Evolutionary conservation across 2,888 invertebrate species (phyloP).

Genomic region (Mythimna vitellina): DNA sequence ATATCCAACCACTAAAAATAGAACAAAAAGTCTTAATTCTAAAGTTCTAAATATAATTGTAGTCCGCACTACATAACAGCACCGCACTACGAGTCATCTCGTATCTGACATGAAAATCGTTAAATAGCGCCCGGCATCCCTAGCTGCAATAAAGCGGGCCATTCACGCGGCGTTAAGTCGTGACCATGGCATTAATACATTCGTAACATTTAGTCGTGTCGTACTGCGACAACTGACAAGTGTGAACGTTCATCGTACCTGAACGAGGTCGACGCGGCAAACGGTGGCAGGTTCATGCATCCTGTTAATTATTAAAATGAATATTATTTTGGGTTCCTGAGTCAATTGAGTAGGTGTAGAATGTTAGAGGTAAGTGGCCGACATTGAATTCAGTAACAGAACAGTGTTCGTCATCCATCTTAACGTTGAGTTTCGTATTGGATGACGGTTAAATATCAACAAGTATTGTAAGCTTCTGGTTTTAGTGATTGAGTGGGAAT

Average conservation of each 20-base stretch:
- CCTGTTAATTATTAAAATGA: conserved; percentile 54
- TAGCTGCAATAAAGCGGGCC: conserved; percentile 52
- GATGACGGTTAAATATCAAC: conserved; percentile 18
- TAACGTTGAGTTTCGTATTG: neutral
- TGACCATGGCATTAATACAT: conserved; percentile 64
- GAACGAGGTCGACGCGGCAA: conserved; percentile 54
- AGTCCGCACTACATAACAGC: too few relatives aligned
- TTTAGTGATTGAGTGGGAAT: neutral
- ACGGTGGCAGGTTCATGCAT: conserved; percentile 36
- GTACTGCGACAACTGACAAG: conserved; percentile 24
- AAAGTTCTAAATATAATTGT: too few relatives aligned
- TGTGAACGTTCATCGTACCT: conserved; percentile 59
- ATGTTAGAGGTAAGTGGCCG: conserved; percentile 32
- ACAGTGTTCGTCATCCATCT: neutral
- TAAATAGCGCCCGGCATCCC: conserved; percentile 30
- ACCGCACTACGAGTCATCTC: too few relatives aligned
- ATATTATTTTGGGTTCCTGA: conserved; percentile 48
- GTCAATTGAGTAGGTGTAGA: conserved; percentile 38
- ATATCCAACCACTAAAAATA: too few relatives aligned
- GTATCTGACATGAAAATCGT: too few relatives aligned
- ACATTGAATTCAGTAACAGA: conserved; percentile 20
- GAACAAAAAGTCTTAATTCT: too few relatives aligned
- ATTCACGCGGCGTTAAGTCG: conserved; percentile 56
- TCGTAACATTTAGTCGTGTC: conserved; percentile 56
- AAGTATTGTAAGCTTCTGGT: conserved; percentile 19